phyloP scores from a whole-genome alignment of 2,113 vertebrate genomes.

The Tetrao urogallus region DNA sequence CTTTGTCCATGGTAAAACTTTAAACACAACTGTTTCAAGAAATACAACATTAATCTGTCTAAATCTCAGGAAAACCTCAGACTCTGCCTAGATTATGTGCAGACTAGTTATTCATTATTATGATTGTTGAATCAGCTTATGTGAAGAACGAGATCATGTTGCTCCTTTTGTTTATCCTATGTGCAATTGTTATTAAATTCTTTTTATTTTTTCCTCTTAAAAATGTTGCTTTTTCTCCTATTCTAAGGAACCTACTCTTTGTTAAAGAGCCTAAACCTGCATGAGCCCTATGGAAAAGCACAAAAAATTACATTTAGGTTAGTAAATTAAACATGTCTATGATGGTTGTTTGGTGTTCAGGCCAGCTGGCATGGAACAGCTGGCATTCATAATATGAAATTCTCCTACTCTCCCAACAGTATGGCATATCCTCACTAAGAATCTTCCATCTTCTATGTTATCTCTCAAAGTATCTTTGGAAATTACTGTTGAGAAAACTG shows the following conservation, averaged over 20 bases:
- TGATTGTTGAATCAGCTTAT: neutral
- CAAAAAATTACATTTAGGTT: constrained; percentile 5
- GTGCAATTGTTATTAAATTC: neutral
- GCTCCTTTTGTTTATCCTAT: neutral
- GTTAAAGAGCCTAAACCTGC: neutral
- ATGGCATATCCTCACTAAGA: constrained; percentile 34
- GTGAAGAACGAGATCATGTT: neutral
- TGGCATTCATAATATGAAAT: constrained; percentile 40
- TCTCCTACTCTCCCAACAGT: constrained; percentile 23
- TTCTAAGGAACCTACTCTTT: neutral
- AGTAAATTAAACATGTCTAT: constrained; percentile 38
- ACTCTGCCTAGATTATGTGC: neutral
- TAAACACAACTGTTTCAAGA: neutral
- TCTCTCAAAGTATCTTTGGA: neutral
- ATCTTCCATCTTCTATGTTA: neutral
- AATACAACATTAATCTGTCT: neutral
- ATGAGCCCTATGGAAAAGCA: neutral
- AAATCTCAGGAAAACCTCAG: neutral
- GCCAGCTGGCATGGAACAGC: constrained; percentile 35
- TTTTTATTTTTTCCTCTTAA: neutral
- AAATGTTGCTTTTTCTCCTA: neutral
- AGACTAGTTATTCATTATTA: neutral
- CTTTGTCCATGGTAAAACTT: neutral
- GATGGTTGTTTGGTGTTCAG: neutral
- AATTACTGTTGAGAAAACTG: neutral